Conservation (phyloP, 2,888 invertebrate species). For the Geophilus truncorum region DNA sequence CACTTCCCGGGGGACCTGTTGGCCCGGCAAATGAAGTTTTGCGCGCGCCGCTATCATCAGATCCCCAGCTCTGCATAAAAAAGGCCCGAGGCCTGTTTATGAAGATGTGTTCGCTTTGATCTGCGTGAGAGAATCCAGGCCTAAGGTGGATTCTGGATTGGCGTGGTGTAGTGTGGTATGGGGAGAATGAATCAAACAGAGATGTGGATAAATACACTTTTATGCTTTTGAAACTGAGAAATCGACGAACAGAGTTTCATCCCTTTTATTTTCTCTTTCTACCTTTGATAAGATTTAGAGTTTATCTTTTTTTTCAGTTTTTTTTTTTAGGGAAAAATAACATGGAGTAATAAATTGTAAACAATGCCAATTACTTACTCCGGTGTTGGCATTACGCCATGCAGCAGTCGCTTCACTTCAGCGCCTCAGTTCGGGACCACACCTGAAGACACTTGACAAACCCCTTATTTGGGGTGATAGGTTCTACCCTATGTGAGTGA, state of each 20-base stretch:
- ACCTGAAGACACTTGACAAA: constrained; percentile 11
- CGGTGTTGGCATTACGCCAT: not conserved
- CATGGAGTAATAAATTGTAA: not conserved
- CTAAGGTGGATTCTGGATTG: too few relatives aligned
- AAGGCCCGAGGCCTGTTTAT: not conserved
- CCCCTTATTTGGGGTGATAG: not conserved
- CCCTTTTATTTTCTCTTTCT: too few relatives aligned
- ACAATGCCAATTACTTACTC: constrained; percentile 18
- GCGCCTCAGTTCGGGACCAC: constrained; percentile 6
- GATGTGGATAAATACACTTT: not conserved
- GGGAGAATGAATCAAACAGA: too few relatives aligned
- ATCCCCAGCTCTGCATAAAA: not conserved
- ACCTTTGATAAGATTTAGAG: too few relatives aligned
- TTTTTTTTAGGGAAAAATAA: too few relatives aligned
- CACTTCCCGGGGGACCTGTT: constrained; percentile 12
- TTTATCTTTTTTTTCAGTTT: too few relatives aligned
- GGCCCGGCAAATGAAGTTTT: not conserved
- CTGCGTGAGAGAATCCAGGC: not conserved
- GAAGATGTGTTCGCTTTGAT: not conserved
- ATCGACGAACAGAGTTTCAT: too few relatives aligned
- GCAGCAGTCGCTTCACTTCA: not conserved
- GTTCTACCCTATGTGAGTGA: not conserved
- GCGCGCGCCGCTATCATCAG: not conserved
- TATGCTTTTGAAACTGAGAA: too few relatives aligned
- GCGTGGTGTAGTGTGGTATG: too few relatives aligned